A percentile compares a stretch with the other conserved stretches of the same genome.
Conservation (phyloP, 2,888 invertebrate species). For the Peribatodes rhomboidaria region DNA sequence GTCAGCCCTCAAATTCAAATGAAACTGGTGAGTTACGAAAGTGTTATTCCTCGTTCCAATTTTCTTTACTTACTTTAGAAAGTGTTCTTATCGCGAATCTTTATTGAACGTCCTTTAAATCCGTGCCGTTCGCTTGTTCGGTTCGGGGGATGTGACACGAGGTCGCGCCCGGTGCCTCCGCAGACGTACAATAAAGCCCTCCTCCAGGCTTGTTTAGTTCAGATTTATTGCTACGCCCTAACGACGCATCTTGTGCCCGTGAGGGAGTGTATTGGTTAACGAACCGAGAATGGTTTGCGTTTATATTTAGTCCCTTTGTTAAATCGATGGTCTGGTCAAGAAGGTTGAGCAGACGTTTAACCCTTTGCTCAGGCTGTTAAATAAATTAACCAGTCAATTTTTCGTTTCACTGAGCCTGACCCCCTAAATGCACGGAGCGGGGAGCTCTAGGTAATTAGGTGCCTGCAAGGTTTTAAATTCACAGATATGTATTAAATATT, state of each 20-base stretch:
- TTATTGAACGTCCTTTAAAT: conserved; percentile 3
- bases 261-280: conserved; percentile 35
- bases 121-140: conserved; percentile 5
- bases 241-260: conserved; percentile 30
- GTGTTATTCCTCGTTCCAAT: background rate
- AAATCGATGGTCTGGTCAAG: conserved; percentile 39
- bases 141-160: conserved; percentile 12
- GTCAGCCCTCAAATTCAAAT: background rate
- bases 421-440: background rate
- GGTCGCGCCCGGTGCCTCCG: conserved; percentile 13
- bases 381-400: background rate
- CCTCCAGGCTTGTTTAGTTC: conserved; percentile 26
- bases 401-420: background rate
- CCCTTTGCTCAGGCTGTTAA: conserved; percentile 1
- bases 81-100: background rate
- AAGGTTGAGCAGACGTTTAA: conserved; percentile 17
- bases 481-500: too few species aligned
- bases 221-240: conserved; percentile 37
- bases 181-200: conserved; percentile 23
- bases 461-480: background rate
- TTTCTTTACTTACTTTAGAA: background rate
- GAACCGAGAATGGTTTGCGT: conserved; percentile 37
- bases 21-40: background rate
- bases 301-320: conserved; percentile 42
- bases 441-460: background rate